phyloP scores from a whole-genome alignment of 35 echinoderm and acorn worm species.

The Anneissia japonica region DNA sequence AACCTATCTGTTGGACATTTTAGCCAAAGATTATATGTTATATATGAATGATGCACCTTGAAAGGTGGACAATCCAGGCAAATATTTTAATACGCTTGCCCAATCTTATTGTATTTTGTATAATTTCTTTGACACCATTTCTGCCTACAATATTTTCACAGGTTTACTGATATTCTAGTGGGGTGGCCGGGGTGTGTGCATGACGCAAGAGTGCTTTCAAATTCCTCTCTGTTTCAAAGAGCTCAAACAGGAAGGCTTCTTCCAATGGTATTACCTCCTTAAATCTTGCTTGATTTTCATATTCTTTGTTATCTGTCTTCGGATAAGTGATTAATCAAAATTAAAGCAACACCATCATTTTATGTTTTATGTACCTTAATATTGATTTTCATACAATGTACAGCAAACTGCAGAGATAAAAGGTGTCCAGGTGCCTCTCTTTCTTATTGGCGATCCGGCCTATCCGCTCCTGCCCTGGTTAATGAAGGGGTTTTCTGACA shows the following conservation, averaged over 20 bases:
- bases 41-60: too few species aligned
- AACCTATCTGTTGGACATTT: too few species aligned
- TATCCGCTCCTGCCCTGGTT: constrained; percentile 38
- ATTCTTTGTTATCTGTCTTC: neutral
- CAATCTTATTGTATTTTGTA: too few species aligned
- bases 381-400: neutral
- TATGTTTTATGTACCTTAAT: neutral
- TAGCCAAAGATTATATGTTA: too few species aligned
- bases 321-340: neutral
- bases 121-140: too few species aligned
- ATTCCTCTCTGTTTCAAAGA: constrained; percentile 34
- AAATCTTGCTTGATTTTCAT: neutral
- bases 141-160: too few species aligned
- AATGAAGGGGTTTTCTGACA: constrained; percentile 46
- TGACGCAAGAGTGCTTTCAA: constrained; percentile 26
- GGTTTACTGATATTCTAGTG: constrained; percentile 30
- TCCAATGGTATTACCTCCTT: constrained; percentile 28
- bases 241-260: constrained; percentile 23
- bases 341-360: too few species aligned
- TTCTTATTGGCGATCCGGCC: constrained; percentile 63
- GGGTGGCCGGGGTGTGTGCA: constrained; percentile 43
- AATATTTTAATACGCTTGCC: too few species aligned
- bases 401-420: constrained; percentile 14
- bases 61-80: too few species aligned
- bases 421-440: constrained; percentile 37